Conservation (phyloP, 2,888 invertebrate species). For the Plebejus melissa region DNA sequence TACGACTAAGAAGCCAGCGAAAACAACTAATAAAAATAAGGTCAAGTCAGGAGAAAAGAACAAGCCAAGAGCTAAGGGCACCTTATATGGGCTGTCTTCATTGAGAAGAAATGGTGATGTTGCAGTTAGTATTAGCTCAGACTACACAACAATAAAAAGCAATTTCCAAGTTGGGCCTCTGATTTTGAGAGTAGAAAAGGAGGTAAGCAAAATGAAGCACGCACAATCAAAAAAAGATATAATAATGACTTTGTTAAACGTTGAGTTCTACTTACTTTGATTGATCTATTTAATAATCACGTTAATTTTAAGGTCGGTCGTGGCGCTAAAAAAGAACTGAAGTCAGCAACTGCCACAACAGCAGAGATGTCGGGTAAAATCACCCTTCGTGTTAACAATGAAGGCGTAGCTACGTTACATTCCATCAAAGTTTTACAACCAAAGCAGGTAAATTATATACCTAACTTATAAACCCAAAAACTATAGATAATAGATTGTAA, state of each 20-base stretch:
- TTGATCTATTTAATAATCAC: neutral
- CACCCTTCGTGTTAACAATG: constrained; percentile 86
- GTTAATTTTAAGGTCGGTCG: constrained; percentile 80
- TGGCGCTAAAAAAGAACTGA: constrained; percentile 88
- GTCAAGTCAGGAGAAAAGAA: constrained; percentile 67
- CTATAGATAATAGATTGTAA: neutral
- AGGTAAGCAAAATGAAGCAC: constrained; percentile 61
- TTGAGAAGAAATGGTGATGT: constrained; percentile 89
- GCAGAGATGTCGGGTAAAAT: constrained; percentile 91
- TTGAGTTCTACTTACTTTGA: neutral
- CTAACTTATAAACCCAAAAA: neutral
- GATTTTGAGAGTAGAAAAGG: constrained; percentile 87
- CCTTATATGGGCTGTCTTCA: constrained; percentile 88
- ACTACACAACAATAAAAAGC: constrained; percentile 90
- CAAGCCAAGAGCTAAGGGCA: constrained; percentile 85
- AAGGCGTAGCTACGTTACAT: constrained; percentile 89
- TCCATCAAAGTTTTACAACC: constrained; percentile 92
- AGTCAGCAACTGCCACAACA: constrained; percentile 92
- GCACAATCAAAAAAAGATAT: neutral
- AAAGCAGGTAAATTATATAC: constrained; percentile 82
- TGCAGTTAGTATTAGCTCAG: constrained; percentile 86
- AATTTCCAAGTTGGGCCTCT: constrained; percentile 90
- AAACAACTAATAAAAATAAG: constrained; percentile 59
- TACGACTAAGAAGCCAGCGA: constrained; percentile 58
- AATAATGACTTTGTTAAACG: neutral